A percentile compares a stretch with the other conserved stretches of the same genome.
Conservation (phyloP, 2,113 vertebrate species). For the Canis aureus region DNA sequence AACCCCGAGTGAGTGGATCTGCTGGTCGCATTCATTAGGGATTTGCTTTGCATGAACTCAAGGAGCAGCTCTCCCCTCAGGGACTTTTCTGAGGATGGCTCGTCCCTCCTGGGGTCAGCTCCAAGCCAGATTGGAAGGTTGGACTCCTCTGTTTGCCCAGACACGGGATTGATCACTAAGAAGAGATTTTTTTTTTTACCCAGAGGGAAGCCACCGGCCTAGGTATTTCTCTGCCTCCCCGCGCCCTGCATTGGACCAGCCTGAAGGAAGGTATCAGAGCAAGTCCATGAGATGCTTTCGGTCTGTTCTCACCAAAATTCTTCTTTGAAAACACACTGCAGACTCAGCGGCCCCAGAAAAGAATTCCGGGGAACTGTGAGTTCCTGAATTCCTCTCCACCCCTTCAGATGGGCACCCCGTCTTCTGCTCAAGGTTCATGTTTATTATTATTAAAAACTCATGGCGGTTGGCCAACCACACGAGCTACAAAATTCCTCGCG, state of each 20-base stretch:
- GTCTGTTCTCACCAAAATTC: not conserved
- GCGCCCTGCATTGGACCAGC: too few species aligned
- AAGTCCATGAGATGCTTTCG: not conserved
- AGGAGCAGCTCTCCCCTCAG: not conserved
- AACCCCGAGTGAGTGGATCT: fast-evolving
- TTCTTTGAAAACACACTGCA: not conserved
- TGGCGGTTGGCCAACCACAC: not conserved
- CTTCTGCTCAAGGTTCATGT: not conserved
- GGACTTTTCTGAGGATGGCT: not conserved
- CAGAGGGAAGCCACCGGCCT: not conserved
- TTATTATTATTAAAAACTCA: conserved; percentile 3
- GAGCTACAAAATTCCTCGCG: not conserved
- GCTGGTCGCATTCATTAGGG: too few species aligned
- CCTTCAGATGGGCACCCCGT: not conserved
- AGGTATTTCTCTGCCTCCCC: not conserved
- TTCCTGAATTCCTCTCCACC: not conserved
- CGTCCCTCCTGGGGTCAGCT: too few species aligned
- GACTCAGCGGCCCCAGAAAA: not conserved
- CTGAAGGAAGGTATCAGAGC: not conserved
- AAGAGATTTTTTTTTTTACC: not conserved
- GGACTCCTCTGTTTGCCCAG: not conserved
- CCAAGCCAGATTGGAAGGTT: not conserved
- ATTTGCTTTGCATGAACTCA: not conserved
- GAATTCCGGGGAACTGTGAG: not conserved
- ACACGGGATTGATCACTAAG: not conserved